Conservation (phyloP, 2,888 invertebrate genomes). For the Pasiphila rectangulata region DNA sequence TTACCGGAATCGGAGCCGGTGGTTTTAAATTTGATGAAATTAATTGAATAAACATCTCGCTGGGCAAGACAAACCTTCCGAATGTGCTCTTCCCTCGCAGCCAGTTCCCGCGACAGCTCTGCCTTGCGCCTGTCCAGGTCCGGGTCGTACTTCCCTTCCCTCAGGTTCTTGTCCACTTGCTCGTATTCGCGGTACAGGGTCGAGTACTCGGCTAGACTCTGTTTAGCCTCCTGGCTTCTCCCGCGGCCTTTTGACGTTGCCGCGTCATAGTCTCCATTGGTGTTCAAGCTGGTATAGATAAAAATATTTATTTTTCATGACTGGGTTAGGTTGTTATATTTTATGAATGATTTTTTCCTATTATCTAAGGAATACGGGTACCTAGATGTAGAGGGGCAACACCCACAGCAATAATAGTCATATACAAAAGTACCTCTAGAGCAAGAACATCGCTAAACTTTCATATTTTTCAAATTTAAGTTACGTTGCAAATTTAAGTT, state of each 20-base stretch:
- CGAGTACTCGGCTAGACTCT: slow-evolving; percentile 62
- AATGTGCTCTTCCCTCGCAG: slow-evolving; percentile 56
- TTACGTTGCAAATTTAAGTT: no score
- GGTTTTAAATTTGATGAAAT: no score
- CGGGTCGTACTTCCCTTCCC: slow-evolving; percentile 45
- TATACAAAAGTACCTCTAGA: no score
- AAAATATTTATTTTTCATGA: slow-evolving; percentile 15
- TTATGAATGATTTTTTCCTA: not conserved
- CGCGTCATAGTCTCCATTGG: slow-evolving; percentile 54
- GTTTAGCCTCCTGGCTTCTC: slow-evolving; percentile 54
- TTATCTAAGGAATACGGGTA: no score
- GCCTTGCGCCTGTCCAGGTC: slow-evolving; percentile 53
- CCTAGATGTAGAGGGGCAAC: no score
- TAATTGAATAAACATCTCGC: no score
- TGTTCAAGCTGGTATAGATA: slow-evolving; percentile 56
- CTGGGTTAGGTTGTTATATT: no score
- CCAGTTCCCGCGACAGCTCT: slow-evolving; percentile 51
- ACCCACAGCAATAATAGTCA: no score
- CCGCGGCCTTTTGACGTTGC: slow-evolving; percentile 58
- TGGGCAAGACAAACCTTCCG: slow-evolving; percentile 52
- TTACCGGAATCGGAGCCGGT: no score
- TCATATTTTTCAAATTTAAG: no score
- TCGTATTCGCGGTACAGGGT: slow-evolving; percentile 62
- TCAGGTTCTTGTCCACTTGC: slow-evolving; percentile 48
- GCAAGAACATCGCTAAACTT: no score